Percentiles rank a stretch among this genome's conserved stretches.
These are phyloP conservation scores for Heliconius erato DNA, from an alignment of 2,888 invertebrate genomes.

Conservation along the genomic window DNA sequence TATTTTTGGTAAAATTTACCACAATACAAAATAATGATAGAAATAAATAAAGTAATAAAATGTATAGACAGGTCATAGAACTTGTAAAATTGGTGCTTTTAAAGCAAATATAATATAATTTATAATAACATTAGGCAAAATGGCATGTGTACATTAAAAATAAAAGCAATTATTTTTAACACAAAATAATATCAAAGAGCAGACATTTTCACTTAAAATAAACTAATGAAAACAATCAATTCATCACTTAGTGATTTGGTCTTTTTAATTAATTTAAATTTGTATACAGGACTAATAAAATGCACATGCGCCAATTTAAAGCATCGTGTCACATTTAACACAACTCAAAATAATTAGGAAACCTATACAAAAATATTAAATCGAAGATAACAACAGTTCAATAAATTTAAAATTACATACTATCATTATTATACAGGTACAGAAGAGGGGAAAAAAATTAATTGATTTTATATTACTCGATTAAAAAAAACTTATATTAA, in stretches of 20 bases:
- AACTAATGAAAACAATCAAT: slow-evolving; percentile 72
- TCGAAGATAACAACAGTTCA: slow-evolving; percentile 52
- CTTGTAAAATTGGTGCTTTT: slow-evolving; percentile 86
- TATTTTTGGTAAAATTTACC: slow-evolving; percentile 86
- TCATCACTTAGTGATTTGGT: slow-evolving; percentile 85
- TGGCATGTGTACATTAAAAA: slow-evolving; percentile 85
- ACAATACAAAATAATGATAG: slow-evolving; percentile 85
- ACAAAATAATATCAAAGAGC: slow-evolving; percentile 84
- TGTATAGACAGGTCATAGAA: slow-evolving; percentile 86
- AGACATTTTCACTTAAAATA: slow-evolving; percentile 66
- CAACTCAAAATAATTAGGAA: slow-evolving; percentile 60
- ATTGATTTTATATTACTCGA: slow-evolving; percentile 74
- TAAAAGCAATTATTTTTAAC: slow-evolving; percentile 83
- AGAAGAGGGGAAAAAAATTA: slow-evolving; percentile 61
- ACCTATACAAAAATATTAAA: slow-evolving; percentile 46
- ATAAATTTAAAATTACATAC: slow-evolving; percentile 44
- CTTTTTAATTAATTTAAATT: slow-evolving; percentile 61
- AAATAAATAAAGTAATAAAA: slow-evolving; percentile 86
- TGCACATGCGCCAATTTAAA: slow-evolving; percentile 74
- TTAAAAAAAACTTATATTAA: slow-evolving; percentile 76
- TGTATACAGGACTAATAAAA: slow-evolving; percentile 72
- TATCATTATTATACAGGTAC: slow-evolving; percentile 45
- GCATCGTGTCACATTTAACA: slow-evolving; percentile 56
- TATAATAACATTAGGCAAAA: slow-evolving; percentile 86
- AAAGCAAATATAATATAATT: slow-evolving; percentile 85